Evolutionary conservation across 1,140 invertebrate genomes (phyloP).

Genomic region (Patella vulgata): DNA sequence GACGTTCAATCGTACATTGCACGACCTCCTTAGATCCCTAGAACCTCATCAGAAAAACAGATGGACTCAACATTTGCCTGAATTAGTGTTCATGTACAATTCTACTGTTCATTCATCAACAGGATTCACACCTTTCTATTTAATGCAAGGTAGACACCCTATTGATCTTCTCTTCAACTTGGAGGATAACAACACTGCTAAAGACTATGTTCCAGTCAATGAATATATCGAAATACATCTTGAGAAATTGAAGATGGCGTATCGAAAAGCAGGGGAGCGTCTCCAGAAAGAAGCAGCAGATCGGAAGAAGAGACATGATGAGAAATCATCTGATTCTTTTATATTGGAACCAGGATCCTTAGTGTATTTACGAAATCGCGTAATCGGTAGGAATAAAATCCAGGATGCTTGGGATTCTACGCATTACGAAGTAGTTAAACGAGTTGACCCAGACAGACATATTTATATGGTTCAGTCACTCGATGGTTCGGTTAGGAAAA

Average conservation of each 20-base stretch:
- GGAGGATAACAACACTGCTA: neutral
- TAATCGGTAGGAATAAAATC: slow-evolving; percentile 3
- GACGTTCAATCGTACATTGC: slow-evolving; percentile 23
- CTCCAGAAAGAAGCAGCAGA: neutral
- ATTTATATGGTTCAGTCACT: too few species aligned
- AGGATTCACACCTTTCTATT: slow-evolving; percentile 13
- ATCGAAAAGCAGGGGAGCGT: slow-evolving; percentile 17
- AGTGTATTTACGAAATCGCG: slow-evolving; percentile 4
- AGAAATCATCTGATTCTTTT: neutral
- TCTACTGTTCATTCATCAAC: slow-evolving; percentile 18
- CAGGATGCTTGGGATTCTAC: slow-evolving; percentile 11
- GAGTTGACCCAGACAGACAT: too few species aligned
- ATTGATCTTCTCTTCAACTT: neutral
- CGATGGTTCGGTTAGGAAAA: too few species aligned
- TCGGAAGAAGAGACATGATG: neutral
- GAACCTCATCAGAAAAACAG: slow-evolving; percentile 14
- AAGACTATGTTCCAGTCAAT: neutral
- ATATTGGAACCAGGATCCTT: neutral
- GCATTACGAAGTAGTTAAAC: neutral
- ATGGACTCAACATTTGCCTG: slow-evolving; percentile 8
- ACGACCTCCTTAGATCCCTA: slow-evolving; percentile 23
- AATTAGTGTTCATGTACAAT: slow-evolving; percentile 22
- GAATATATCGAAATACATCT: slow-evolving; percentile 10
- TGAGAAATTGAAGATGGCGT: slow-evolving; percentile 8
- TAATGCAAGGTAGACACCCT: slow-evolving; percentile 10